Evolutionary conservation across 2,113 vertebrate genomes (phyloP).

Genomic region (Corapipo altera): DNA sequence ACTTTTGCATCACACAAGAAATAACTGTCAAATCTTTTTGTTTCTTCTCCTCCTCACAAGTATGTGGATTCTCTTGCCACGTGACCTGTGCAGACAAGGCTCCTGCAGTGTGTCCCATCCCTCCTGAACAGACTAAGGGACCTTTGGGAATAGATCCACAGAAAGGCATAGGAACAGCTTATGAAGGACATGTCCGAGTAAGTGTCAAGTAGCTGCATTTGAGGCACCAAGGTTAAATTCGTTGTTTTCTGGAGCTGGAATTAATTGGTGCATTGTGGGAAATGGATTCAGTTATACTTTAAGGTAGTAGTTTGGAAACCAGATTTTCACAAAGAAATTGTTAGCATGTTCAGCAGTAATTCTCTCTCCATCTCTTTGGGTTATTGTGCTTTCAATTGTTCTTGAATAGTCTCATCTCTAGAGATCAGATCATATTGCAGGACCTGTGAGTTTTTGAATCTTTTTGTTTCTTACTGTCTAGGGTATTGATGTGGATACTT

Average conservation of each 20-base stretch:
- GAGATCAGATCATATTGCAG: not conserved
- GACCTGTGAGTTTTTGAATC: not conserved
- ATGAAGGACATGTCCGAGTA: slow-evolving; percentile 94
- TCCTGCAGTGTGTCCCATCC: slow-evolving; percentile 91
- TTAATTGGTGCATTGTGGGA: not conserved
- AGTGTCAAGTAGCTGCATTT: slow-evolving; percentile 54
- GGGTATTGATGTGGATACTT: not conserved
- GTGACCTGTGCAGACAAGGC: slow-evolving; percentile 98
- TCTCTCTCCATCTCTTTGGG: not conserved
- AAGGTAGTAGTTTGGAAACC: not conserved
- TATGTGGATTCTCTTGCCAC: slow-evolving; percentile 96
- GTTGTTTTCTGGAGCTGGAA: not conserved
- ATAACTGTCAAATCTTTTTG: not conserved
- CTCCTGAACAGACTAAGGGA: slow-evolving; percentile 93
- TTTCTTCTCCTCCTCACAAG: slow-evolving; percentile 63
- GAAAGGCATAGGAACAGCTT: slow-evolving; percentile 94
- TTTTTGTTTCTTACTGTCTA: not conserved
- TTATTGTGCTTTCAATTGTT: not conserved
- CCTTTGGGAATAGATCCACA: slow-evolving; percentile 95
- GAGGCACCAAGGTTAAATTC: not conserved
- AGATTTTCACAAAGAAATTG: not conserved
- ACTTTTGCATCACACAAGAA: not conserved
- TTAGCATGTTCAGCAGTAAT: not conserved
- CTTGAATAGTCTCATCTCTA: not conserved
- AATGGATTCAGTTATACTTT: not conserved